Conservation (phyloP, 2,888 invertebrate species). For the Prostheceraeus crozeri region DNA sequence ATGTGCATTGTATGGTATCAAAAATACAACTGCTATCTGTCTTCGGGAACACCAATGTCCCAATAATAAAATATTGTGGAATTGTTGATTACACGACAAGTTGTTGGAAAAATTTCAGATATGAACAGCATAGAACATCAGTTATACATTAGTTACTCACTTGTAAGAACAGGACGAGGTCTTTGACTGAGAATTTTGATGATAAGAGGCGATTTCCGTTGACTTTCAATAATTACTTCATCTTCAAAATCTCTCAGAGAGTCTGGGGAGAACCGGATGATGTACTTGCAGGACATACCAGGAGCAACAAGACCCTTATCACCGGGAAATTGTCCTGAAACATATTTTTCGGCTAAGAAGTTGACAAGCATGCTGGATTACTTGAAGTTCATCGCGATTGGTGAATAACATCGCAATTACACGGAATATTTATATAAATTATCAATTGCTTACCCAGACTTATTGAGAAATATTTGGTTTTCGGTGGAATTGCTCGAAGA, state of each 20-base stretch:
- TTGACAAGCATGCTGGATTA: background rate
- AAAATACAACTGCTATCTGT: too few relatives aligned
- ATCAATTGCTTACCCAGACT: constrained; percentile 48
- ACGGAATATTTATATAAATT: too few relatives aligned
- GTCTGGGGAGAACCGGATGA: constrained; percentile 54
- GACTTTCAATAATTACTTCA: constrained; percentile 51
- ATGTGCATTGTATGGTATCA: too few relatives aligned
- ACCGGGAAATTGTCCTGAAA: constrained; percentile 56
- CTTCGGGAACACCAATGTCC: too few relatives aligned
- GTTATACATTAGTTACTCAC: constrained; percentile 43
- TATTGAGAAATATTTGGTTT: constrained; percentile 51
- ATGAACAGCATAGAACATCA: too few relatives aligned
- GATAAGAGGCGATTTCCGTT: constrained; percentile 46
- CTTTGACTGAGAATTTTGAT: constrained; percentile 49
- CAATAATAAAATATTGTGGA: too few relatives aligned
- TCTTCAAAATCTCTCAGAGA: constrained; percentile 53
- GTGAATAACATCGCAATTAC: too few relatives aligned
- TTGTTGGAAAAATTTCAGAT: too few relatives aligned
- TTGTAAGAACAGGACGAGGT: constrained; percentile 49
- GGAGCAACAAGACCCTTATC: constrained; percentile 55
- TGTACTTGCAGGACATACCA: constrained; percentile 55
- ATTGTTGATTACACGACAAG: too few relatives aligned
- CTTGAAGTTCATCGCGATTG: too few relatives aligned
- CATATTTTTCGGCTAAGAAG: too few relatives aligned
- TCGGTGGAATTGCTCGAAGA: constrained; percentile 51